These are phyloP conservation scores for Chironomus riparius DNA, from an alignment of 2,888 invertebrate genomes.

Conservation along the genomic window DNA sequence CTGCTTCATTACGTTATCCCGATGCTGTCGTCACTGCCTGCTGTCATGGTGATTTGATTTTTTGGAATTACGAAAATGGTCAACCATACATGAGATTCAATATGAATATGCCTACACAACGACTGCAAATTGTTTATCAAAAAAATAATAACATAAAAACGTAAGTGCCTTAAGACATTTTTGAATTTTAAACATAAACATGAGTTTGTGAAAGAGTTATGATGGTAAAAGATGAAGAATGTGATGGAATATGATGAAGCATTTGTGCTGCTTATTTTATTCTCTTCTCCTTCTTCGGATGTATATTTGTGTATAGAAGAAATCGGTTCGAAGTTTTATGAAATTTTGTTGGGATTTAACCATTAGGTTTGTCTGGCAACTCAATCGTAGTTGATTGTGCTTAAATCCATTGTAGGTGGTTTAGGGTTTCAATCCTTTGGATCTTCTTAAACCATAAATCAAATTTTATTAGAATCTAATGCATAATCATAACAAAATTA, in stretches of 20 bases:
- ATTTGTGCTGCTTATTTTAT: neutral
- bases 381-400: too few species aligned
- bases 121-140: conserved; percentile 31
- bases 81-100: conserved; percentile 53
- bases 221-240: too few species aligned
- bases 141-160: neutral
- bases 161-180: neutral
- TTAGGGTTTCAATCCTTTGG: too few species aligned
- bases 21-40: conserved; percentile 64
- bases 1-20: conserved; percentile 56
- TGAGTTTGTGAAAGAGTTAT: neutral
- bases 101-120: conserved; percentile 39
- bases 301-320: neutral
- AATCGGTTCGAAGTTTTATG: too few species aligned
- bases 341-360: too few species aligned
- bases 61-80: conserved; percentile 77
- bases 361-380: too few species aligned
- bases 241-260: too few species aligned
- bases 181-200: too few species aligned
- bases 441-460: too few species aligned
- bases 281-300: neutral
- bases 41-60: conserved; percentile 67
- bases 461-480: too few species aligned
- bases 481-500: too few species aligned
- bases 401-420: too few species aligned